These are phyloP conservation scores for Acrocephalus kingi DNA, from an alignment of 2,113 vertebrate genomes.

Conservation along the genomic window DNA sequence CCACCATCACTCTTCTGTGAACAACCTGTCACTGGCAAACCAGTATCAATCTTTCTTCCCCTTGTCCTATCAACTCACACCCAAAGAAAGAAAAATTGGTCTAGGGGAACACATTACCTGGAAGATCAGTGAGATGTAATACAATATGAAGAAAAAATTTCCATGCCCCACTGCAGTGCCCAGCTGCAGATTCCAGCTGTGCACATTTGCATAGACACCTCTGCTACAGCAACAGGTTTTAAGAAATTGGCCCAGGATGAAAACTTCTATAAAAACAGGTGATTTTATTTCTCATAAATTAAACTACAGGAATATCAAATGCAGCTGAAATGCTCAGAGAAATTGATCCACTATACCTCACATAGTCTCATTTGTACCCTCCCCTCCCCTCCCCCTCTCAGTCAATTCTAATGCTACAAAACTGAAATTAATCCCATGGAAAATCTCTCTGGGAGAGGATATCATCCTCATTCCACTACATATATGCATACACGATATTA, in stretches of 20 bases:
- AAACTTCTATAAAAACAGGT: neutral
- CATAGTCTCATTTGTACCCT: neutral
- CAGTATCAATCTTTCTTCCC: conserved; percentile 61
- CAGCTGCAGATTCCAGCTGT: neutral
- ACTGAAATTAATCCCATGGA: neutral
- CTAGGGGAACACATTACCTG: conserved; percentile 10
- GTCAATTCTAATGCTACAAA: neutral
- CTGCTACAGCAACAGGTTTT: neutral
- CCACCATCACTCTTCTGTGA: conserved; percentile 39
- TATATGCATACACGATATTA: neutral
- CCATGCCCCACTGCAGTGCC: neutral
- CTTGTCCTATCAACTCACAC: conserved; percentile 36
- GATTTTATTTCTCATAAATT: neutral
- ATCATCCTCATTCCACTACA: neutral
- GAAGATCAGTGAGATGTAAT: conserved; percentile 21
- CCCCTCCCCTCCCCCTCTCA: neutral
- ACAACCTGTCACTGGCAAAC: conserved; percentile 45
- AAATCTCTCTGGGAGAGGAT: neutral
- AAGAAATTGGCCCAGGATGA: neutral
- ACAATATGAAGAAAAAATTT: neutral
- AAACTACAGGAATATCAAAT: neutral
- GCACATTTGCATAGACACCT: neutral
- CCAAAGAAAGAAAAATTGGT: conserved; percentile 57
- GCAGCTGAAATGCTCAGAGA: neutral
- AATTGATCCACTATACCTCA: neutral